Percentiles rank a stretch among this genome's conserved stretches.
Evolutionary conservation across 2,888 invertebrate species (phyloP).

Genomic region (Apoda limacodes): DNA sequence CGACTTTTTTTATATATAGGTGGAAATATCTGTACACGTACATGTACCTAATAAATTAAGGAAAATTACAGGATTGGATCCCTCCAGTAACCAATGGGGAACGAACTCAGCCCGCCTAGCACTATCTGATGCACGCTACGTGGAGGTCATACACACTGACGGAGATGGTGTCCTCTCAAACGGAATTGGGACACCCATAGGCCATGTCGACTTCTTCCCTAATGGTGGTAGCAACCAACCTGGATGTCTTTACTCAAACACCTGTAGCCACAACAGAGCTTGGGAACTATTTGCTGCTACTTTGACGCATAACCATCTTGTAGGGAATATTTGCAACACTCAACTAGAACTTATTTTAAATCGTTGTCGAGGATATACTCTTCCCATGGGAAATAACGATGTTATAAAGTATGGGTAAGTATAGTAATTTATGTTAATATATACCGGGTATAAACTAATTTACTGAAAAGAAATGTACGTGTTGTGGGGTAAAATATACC

Average conservation of each 20-base stretch:
- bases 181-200: conserved; percentile 80
- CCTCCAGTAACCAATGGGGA: conserved; percentile 32
- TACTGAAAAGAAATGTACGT: no score
- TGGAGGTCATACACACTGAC: conserved; percentile 49
- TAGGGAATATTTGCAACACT: conserved; percentile 28
- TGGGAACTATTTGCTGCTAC: conserved; percentile 36
- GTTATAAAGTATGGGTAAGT: conserved; percentile 32
- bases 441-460: no score
- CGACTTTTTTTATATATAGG: no score
- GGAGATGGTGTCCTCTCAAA: conserved; percentile 26
- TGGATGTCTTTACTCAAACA: conserved; percentile 31
- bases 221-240: conserved; percentile 83
- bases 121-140: conserved; percentile 33
- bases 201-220: conserved; percentile 89
- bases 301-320: conserved; percentile 22
- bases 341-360: conserved; percentile 27
- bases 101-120: conserved; percentile 24
- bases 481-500: no score
- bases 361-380: conserved; percentile 25
- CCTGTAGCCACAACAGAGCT: conserved; percentile 38
- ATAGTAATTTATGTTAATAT: conserved; percentile 2
- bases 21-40: no score
- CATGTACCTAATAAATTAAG: no score
- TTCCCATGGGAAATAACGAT: conserved; percentile 31
- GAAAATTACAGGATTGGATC: conserved; percentile 42